Evolutionary conservation across 2,113 vertebrate species (phyloP).

Genomic region (Actenoides lindsayi): DNA sequence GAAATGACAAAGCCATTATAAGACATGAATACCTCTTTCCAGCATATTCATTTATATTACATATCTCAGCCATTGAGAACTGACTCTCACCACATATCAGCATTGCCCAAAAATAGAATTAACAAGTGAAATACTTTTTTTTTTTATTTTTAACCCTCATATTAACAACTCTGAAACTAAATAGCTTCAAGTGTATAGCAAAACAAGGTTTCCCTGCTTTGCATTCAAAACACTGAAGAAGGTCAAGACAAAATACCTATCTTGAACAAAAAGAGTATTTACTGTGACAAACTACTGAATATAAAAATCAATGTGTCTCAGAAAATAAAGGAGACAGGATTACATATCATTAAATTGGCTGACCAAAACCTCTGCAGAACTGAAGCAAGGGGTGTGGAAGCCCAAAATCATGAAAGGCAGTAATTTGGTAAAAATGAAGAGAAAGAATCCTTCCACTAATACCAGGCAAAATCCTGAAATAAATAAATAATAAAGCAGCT

Average conservation of each 20-base stretch:
- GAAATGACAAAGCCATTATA: not conserved
- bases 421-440: not conserved
- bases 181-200: not conserved
- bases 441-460: not conserved
- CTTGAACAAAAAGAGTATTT: not conserved
- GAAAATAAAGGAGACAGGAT: not conserved
- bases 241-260: not conserved
- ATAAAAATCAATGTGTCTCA: not conserved
- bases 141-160: not conserved
- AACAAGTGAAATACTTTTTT: not conserved
- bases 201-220: not conserved
- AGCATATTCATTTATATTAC: not conserved
- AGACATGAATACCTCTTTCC: not conserved
- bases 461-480: constrained; percentile 1
- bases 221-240: not conserved
- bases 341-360: not conserved
- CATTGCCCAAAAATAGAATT: not conserved
- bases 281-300: constrained; percentile 7
- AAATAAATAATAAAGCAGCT: not conserved
- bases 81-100: not conserved
- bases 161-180: not conserved
- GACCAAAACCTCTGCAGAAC: not conserved
- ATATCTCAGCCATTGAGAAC: not conserved
- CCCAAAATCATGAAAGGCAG: not conserved
- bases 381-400: not conserved